Conservation (phyloP, 2,113 vertebrate genomes). For the Lucifuga dentata region DNA sequence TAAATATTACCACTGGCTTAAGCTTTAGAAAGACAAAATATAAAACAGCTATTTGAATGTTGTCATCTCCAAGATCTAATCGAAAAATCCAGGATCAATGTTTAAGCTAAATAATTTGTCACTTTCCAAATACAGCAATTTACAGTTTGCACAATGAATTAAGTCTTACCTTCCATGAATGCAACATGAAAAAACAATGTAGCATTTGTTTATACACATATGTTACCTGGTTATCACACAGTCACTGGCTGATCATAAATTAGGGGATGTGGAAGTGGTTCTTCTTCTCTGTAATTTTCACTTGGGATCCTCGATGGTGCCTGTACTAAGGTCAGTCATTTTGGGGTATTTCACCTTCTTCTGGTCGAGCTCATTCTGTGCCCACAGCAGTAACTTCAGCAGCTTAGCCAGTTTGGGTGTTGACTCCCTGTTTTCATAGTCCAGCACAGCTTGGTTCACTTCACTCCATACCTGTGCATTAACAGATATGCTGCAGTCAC, state of each 20-base stretch:
- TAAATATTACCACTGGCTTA: conserved; percentile 55
- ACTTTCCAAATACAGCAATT: conserved; percentile 78
- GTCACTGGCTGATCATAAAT: conserved; percentile 84
- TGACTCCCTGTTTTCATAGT: conserved; percentile 94
- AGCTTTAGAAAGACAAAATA: conserved; percentile 61
- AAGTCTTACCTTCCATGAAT: conserved; percentile 62
- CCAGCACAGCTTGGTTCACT: conserved; percentile 97
- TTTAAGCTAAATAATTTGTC: conserved; percentile 57
- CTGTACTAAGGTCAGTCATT: conserved; percentile 99
- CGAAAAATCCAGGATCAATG: conserved; percentile 50
- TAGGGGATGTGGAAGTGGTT: conserved; percentile 61
- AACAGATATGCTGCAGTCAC: conserved; percentile 10
- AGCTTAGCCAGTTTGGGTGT: conserved; percentile 98
- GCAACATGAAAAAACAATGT: conserved; percentile 59
- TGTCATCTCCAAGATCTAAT: conserved; percentile 24
- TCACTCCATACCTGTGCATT: conserved; percentile 94
- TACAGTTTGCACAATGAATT: conserved; percentile 77
- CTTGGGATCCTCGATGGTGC: conserved; percentile 97
- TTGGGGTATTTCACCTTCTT: conserved; percentile 99
- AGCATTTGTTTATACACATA: conserved; percentile 69
- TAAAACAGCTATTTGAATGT: conserved; percentile 59
- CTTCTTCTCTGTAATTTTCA: conserved; percentile 79
- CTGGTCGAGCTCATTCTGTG: conserved; percentile 98
- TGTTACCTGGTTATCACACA: conserved; percentile 78
- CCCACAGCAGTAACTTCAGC: conserved; percentile 97